Conservation (phyloP, 2,113 vertebrate species). For the Hyaena hyaena region DNA sequence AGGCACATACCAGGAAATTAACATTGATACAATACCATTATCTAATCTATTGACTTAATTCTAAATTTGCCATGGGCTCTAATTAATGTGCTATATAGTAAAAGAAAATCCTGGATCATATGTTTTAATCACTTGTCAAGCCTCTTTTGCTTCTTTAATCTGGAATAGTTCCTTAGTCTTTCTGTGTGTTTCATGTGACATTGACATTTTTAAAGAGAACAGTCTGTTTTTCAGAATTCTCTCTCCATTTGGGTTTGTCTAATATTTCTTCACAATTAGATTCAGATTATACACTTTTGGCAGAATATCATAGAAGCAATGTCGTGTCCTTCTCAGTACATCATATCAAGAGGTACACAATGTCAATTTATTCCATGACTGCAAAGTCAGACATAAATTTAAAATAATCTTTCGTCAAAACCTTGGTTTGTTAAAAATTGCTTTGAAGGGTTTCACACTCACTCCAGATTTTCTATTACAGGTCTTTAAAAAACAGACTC, state of each 20-base stretch:
- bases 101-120: conserved; percentile 9
- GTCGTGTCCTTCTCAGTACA: not conserved
- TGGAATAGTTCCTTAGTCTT: not conserved
- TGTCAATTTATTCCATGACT: not conserved
- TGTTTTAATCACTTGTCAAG: conserved; percentile 6
- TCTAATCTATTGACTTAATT: conserved; percentile 52
- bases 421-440: conserved; percentile 62
- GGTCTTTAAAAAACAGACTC: conserved; percentile 71
- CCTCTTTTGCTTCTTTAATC: conserved; percentile 16
- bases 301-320: not conserved
- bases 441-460: conserved; percentile 65
- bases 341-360: not conserved
- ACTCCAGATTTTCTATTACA: conserved; percentile 56
- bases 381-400: conserved; percentile 20
- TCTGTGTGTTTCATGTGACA: conserved; percentile 43
- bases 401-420: conserved; percentile 58
- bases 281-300: conserved; percentile 41
- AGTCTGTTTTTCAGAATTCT: conserved; percentile 41
- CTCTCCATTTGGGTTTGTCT: conserved; percentile 14
- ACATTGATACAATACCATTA: not conserved
- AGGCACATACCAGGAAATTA: conserved; percentile 39
- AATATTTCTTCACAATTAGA: conserved; percentile 48
- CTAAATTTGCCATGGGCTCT: conserved; percentile 42
- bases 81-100: conserved; percentile 36
- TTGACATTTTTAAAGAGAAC: conserved; percentile 53